These are phyloP conservation scores for Spialia ferax DNA, from an alignment of 2,888 invertebrate species.

Conservation along the genomic window DNA sequence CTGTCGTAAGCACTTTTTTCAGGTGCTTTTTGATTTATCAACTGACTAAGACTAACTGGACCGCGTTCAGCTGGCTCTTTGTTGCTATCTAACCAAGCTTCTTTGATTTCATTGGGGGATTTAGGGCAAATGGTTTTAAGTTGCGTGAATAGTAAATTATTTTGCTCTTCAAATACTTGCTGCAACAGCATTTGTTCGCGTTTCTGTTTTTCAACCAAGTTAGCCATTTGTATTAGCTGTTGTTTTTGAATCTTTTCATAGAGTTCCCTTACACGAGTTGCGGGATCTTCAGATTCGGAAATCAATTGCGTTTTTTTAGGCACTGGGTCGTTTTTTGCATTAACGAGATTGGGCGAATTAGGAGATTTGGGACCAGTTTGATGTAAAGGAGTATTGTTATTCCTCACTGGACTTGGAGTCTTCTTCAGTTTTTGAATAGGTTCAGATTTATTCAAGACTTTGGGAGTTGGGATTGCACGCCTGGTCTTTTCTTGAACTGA, in stretches of 20 bases:
- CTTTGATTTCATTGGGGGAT: slow-evolving; percentile 67
- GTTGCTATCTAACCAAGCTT: slow-evolving; percentile 67
- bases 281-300: slow-evolving; percentile 69
- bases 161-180: slow-evolving; percentile 89
- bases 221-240: slow-evolving; percentile 88
- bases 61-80: slow-evolving; percentile 58
- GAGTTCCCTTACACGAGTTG: slow-evolving; percentile 69
- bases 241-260: slow-evolving; percentile 87
- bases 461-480: slow-evolving; percentile 51
- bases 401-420: slow-evolving; percentile 55
- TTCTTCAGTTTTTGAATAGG: slow-evolving; percentile 56
- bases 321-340: slow-evolving; percentile 38
- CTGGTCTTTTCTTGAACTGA: slow-evolving; percentile 55
- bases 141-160: slow-evolving; percentile 85
- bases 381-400: slow-evolving; percentile 45
- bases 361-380: slow-evolving; percentile 52
- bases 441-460: slow-evolving; percentile 59
- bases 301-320: slow-evolving; percentile 45
- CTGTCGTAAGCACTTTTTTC: slow-evolving; percentile 52
- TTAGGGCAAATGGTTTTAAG: slow-evolving; percentile 76
- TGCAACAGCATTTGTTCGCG: slow-evolving; percentile 88
- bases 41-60: slow-evolving; percentile 77
- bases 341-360: slow-evolving; percentile 18
- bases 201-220: slow-evolving; percentile 88
- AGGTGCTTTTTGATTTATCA: slow-evolving; percentile 67